phyloP scores from a whole-genome alignment of 1,140 invertebrate species.

The Arctopsyche grandis region DNA sequence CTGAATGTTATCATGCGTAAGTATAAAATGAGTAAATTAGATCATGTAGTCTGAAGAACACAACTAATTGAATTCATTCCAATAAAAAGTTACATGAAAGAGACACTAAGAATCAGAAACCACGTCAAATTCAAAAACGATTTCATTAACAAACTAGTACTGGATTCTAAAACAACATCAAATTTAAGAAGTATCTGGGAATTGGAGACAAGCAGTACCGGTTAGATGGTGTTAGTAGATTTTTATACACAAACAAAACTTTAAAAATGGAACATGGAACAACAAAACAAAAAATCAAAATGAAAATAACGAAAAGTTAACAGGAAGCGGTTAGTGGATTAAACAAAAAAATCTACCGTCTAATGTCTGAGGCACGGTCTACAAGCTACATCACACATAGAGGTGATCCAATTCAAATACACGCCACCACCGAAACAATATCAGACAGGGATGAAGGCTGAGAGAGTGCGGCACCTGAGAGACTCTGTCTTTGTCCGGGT shows the following conservation, averaged over 20 bases:
- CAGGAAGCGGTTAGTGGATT: conserved; percentile 5
- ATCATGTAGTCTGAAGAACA: conserved; percentile 27
- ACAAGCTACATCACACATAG: conserved; percentile 49
- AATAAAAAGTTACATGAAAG: conserved; percentile 27
- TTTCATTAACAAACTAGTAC: conserved; percentile 32
- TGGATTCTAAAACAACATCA: conserved; percentile 51
- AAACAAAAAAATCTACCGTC: conserved; percentile 34
- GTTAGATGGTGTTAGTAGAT: background rate
- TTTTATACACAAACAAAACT: background rate
- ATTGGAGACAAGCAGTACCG: conserved; percentile 45
- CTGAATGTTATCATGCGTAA: conserved; percentile 34
- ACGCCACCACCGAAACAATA: conserved; percentile 53
- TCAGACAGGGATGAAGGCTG: conserved; percentile 43
- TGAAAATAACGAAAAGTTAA: background rate
- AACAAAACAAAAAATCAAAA: background rate
- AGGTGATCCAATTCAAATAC: conserved; percentile 56
- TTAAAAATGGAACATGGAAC: conserved; percentile 8
- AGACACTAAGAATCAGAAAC: conserved; percentile 36
- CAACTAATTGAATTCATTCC: conserved; percentile 42
- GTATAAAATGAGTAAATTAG: conserved; percentile 20
- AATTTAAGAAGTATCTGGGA: conserved; percentile 40
- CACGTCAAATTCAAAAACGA: conserved; percentile 47
- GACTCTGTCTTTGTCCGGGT: conserved; percentile 66
- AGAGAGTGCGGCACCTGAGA: conserved; percentile 64
- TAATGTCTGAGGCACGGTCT: conserved; percentile 40